These are phyloP conservation scores for Aphrocallistes beatrix DNA, from an alignment of 37 sponge, comb jelly and placozoan genomes.

Conservation along the genomic window DNA sequence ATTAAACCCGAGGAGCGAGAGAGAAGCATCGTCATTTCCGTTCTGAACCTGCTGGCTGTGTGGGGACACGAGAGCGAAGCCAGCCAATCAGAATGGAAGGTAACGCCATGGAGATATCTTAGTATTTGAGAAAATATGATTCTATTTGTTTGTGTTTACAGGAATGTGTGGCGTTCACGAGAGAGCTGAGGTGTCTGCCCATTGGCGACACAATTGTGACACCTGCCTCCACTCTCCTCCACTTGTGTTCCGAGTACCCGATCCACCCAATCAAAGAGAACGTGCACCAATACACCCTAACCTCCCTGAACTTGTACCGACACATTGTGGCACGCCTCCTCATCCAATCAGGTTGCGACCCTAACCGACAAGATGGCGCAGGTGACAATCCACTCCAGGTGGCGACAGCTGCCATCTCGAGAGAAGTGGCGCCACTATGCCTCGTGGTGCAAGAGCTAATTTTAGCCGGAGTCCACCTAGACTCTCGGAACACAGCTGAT, in stretches of 20 bases:
- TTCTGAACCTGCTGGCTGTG: background rate
- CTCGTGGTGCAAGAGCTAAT: background rate
- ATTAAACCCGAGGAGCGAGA: background rate
- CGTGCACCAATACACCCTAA: background rate
- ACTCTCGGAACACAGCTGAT: background rate
- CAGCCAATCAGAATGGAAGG: background rate
- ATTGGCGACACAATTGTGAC: background rate
- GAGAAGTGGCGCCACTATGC: background rate
- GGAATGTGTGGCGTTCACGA: background rate
- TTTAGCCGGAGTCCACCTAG: background rate
- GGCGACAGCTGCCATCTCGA: background rate
- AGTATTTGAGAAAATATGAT: background rate
- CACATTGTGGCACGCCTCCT: background rate
- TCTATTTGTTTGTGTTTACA: background rate
- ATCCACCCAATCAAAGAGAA: background rate
- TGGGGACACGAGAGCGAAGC: background rate
- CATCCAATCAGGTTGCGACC: background rate
- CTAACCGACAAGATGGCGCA: background rate
- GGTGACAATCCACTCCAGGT: background rate
- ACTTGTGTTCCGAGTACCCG: background rate
- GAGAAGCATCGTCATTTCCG: background rate
- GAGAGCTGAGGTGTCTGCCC: background rate
- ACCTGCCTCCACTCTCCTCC: background rate
- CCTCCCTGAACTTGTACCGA: background rate
- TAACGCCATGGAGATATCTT: background rate